phyloP scores from a whole-genome alignment of 2,888 invertebrate genomes.

The Lydus trimaculatus region DNA sequence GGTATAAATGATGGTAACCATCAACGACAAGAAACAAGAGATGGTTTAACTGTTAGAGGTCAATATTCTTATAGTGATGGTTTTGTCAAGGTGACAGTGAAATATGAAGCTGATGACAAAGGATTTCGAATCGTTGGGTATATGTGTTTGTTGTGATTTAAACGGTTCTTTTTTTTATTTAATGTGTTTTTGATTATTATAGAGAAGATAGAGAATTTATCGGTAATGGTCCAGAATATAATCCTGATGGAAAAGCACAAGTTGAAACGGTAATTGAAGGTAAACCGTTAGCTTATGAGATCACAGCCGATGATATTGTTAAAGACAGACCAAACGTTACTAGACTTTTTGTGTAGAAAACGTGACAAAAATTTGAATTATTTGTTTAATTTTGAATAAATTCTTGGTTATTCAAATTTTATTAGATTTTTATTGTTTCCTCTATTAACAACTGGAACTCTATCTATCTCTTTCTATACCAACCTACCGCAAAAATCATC shows the following conservation, averaged over 20 bases:
- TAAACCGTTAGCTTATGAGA: slow-evolving; percentile 53
- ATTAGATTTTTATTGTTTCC: too few relatives aligned
- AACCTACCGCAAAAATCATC: too few relatives aligned
- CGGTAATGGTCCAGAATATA: slow-evolving; percentile 55
- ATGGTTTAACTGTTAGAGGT: slow-evolving; percentile 60
- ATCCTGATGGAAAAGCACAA: slow-evolving; percentile 57
- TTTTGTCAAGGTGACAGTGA: slow-evolving; percentile 62
- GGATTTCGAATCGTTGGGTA: slow-evolving; percentile 66
- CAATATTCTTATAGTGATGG: slow-evolving; percentile 68
- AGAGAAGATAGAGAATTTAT: slow-evolving; percentile 58
- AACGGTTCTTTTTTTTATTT: not conserved
- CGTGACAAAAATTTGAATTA: not conserved
- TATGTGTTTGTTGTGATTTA: slow-evolving; percentile 40
- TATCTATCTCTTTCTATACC: too few relatives aligned
- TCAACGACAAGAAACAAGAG: slow-evolving; percentile 57
- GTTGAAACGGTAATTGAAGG: slow-evolving; percentile 55
- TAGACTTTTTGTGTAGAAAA: not conserved
- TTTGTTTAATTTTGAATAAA: not conserved
- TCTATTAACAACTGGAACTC: too few relatives aligned
- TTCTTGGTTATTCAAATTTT: not conserved
- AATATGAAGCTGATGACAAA: slow-evolving; percentile 67
- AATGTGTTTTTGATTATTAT: slow-evolving; percentile 32
- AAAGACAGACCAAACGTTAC: not conserved
- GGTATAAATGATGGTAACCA: slow-evolving; percentile 57
- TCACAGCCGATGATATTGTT: slow-evolving; percentile 55